Conservation (phyloP, 1,140 invertebrate genomes). For the Leptinotarsa lineolata region DNA sequence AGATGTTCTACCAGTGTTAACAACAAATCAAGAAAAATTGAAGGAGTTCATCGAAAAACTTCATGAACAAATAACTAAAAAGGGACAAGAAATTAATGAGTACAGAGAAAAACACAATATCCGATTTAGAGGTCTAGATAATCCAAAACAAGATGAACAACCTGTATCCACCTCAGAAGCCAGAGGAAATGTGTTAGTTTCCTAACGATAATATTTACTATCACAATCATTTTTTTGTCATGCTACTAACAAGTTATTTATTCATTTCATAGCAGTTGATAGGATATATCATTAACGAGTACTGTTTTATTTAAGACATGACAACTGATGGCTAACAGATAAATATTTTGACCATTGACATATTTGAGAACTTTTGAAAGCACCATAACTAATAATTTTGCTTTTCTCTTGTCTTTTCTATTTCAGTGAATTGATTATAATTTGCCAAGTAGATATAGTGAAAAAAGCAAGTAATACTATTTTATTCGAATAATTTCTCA, state of each 20-base stretch:
- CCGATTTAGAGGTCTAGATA: slow-evolving; percentile 70
- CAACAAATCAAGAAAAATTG: slow-evolving; percentile 82
- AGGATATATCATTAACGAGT: background rate
- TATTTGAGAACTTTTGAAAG: no score
- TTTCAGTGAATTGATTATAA: background rate
- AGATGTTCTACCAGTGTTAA: slow-evolving; percentile 85
- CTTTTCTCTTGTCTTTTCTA: background rate
- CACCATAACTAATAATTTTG: no score
- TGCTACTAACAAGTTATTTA: background rate
- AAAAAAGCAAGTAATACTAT: no score
- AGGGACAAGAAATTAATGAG: slow-evolving; percentile 90
- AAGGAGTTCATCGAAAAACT: slow-evolving; percentile 76
- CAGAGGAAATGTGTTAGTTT: slow-evolving; percentile 55
- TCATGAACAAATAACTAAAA: slow-evolving; percentile 80
- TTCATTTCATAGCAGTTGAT: background rate
- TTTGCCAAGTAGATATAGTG: no score
- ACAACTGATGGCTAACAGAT: no score
- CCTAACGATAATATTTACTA: slow-evolving; percentile 39
- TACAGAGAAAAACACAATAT: slow-evolving; percentile 93
- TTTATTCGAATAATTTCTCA: no score
- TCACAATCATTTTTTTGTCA: background rate
- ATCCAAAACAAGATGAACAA: slow-evolving; percentile 57
- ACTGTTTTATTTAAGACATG: no score
- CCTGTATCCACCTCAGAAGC: slow-evolving; percentile 37
- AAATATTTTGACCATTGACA: no score